Conservation (phyloP, 1,140 invertebrate genomes). For the Belonocnema kinseyi region DNA sequence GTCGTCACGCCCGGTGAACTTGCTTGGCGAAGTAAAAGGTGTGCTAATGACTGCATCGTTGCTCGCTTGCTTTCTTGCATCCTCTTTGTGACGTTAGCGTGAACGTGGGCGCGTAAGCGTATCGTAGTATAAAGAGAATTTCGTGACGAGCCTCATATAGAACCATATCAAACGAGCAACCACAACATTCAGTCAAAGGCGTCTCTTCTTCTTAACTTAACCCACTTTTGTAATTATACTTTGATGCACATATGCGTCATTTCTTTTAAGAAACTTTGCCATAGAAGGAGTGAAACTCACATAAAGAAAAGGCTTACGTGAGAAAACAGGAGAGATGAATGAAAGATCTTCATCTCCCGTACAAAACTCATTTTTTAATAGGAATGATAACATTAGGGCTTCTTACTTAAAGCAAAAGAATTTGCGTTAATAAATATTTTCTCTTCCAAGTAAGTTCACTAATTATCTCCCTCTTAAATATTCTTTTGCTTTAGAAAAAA, state of each 20-base stretch:
- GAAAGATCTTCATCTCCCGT: no score
- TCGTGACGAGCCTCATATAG: background rate
- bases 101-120: conserved; percentile 50
- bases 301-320: no score
- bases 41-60: conserved; percentile 68
- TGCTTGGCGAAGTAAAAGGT: conserved; percentile 68
- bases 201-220: conserved; percentile 44
- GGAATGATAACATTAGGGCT: no score
- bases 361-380: no score
- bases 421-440: no score
- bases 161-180: background rate
- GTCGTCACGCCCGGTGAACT: conserved; percentile 62
- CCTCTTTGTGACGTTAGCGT: conserved; percentile 62
- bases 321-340: no score
- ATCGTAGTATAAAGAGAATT: conserved; percentile 52
- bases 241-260: conserved; percentile 56
- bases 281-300: no score
- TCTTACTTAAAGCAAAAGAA: no score
- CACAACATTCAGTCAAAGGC: background rate
- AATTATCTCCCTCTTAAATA: no score
- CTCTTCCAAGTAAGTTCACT: no score
- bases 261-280: conserved; percentile 49
- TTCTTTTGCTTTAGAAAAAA: no score
- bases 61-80: conserved; percentile 59
- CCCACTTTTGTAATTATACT: conserved; percentile 55